Evolutionary conservation across 2,888 invertebrate genomes (phyloP).

Genomic region (Erynnis tages): DNA sequence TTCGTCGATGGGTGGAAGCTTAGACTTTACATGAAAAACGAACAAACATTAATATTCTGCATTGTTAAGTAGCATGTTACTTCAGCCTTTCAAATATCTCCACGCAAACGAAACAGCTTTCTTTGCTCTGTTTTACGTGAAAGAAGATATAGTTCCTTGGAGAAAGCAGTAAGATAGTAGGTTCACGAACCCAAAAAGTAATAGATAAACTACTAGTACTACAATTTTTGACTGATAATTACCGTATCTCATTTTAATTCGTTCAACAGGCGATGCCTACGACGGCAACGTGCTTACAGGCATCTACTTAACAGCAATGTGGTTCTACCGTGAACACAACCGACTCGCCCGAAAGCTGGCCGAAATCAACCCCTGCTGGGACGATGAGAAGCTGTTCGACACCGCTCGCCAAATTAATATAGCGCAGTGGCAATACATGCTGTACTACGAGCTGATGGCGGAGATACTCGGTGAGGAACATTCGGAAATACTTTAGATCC

Average conservation of each 20-base stretch:
- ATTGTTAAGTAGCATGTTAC: no score
- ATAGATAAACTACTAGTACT: no score
- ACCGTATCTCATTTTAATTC: no score
- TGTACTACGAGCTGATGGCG: conserved; percentile 49
- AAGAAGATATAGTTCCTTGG: no score
- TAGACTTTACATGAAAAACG: no score
- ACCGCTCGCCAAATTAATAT: conserved; percentile 53
- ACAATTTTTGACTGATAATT: not conserved
- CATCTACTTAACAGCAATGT: conserved; percentile 32
- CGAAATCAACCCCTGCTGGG: conserved; percentile 51
- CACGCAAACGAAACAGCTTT: no score
- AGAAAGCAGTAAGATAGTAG: no score
- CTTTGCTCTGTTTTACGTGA: no score
- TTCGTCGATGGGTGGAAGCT: no score
- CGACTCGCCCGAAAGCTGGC: conserved; percentile 43
- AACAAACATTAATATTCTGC: no score
- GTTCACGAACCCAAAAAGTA: not conserved
- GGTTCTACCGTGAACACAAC: conserved; percentile 54
- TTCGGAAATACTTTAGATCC: not conserved
- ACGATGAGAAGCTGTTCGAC: conserved; percentile 46
- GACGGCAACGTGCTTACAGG: not conserved
- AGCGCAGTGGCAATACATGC: conserved; percentile 44
- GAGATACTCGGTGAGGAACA: conserved; percentile 42
- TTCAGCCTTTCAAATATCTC: no score
- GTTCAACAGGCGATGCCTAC: not conserved